Evolutionary conservation across 2,888 invertebrate species (phyloP).

Genomic region (Gastracanthus pulcherrimus): DNA sequence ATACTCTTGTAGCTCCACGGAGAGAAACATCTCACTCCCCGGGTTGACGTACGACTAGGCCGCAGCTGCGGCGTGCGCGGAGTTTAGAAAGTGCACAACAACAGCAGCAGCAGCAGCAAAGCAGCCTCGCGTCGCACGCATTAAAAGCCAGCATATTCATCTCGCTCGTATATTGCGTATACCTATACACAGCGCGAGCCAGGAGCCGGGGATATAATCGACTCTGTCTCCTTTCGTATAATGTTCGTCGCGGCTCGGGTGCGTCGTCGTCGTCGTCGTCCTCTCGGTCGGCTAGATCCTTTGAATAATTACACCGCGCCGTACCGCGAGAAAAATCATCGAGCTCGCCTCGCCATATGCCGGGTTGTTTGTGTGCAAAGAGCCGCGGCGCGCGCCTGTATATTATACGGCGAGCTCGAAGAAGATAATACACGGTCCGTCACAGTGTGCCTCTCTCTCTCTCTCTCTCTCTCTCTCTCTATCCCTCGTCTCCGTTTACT

Average conservation of each 20-base stretch:
- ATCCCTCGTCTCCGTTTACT: conserved; percentile 25
- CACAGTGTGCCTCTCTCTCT: neutral
- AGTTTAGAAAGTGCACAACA: neutral
- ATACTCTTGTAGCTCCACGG: neutral
- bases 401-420: conserved; percentile 58
- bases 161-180: neutral
- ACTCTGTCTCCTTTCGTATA: conserved; percentile 63
- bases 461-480: conserved; percentile 6
- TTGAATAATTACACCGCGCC: conserved; percentile 70
- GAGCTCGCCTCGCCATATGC: conserved; percentile 73
- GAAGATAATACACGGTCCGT: conserved; percentile 64
- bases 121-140: no score
- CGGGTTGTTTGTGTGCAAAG: conserved; percentile 62
- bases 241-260: neutral
- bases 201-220: no score
- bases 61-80: neutral
- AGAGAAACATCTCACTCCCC: neutral
- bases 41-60: neutral
- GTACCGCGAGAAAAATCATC: conserved; percentile 68
- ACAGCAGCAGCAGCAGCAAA: no score
- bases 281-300: conserved; percentile 63
- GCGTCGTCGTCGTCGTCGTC: no score
- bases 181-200: conserved; percentile 14
- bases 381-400: conserved; percentile 21
- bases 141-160: no score